Evolutionary conservation across 2,113 vertebrate genomes (phyloP).

Genomic region (Barnardius zonarius): DNA sequence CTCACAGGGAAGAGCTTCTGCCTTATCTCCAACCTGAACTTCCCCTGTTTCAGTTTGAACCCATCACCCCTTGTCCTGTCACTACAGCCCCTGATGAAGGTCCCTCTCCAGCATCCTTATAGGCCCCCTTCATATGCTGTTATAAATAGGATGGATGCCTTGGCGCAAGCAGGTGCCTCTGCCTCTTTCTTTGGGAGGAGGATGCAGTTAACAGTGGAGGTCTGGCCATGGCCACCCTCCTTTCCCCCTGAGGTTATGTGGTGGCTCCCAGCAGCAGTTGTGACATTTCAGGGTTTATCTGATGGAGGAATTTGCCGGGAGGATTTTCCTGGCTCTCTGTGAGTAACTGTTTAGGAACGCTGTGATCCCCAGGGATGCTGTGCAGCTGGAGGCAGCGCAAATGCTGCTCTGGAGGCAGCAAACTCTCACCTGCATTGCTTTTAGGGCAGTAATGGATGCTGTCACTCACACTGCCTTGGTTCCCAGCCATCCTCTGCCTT

Average conservation of each 20-base stretch:
- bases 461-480: rapidly evolving
- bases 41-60: background rate
- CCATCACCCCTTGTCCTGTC: background rate
- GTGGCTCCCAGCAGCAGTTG: background rate
- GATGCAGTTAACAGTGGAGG: background rate
- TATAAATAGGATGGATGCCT: background rate
- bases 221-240: rapidly evolving
- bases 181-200: background rate
- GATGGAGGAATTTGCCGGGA: background rate
- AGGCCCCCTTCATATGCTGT: background rate
- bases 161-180: rapidly evolving
- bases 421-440: background rate
- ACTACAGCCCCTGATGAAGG: background rate
- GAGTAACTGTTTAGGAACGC: slow-evolving; percentile 42
- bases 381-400: background rate
- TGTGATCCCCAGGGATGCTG: rapidly evolving
- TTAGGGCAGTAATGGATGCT: background rate
- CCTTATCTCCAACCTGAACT: background rate
- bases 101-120: background rate
- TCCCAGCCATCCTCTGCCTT: rapidly evolving
- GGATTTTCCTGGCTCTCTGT: background rate
- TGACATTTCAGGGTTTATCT: slow-evolving; percentile 35
- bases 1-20: background rate
- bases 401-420: rapidly evolving
- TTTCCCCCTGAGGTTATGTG: background rate